Evolutionary conservation across 2,797 vertebrate species (phyloP).

Genomic region (Hylomyscus alleni): DNA sequence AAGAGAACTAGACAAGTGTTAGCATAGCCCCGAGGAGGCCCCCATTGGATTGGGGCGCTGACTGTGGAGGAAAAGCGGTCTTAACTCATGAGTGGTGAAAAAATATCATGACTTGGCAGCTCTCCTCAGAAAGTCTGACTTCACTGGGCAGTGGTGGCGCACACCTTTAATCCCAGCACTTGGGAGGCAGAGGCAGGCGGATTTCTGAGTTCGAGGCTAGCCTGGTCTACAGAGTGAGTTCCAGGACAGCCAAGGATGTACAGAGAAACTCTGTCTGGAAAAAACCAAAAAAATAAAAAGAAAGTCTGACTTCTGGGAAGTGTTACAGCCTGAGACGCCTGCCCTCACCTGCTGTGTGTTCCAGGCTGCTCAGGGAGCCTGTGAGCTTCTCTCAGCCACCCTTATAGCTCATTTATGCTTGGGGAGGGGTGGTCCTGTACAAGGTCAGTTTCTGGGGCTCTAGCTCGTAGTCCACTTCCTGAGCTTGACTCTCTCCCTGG

Average conservation of each 20-base stretch:
- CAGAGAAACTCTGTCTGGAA: too few species aligned
- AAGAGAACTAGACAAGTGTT: slow-evolving; percentile 18
- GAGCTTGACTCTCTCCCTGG: too few species aligned
- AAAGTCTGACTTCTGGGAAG: background rate
- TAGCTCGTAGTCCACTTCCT: background rate
- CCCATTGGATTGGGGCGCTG: background rate
- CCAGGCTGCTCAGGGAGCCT: background rate
- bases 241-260: too few species aligned
- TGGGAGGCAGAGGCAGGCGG: too few species aligned
- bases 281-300: background rate
- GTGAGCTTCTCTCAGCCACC: background rate
- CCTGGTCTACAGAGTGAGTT: too few species aligned
- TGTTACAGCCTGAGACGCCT: slow-evolving; percentile 9
- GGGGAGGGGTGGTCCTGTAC: background rate
- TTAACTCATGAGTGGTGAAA: background rate
- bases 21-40: background rate
- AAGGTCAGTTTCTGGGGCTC: background rate
- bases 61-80: background rate
- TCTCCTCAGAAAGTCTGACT: background rate
- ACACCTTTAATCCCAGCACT: too few species aligned
- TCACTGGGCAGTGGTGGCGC: background rate
- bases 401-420: background rate
- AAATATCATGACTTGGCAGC: background rate
- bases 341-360: background rate
- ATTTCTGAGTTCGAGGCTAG: too few species aligned